Evolutionary conservation across 2,888 invertebrate genomes (phyloP), one percentile per base, ranked within the genome.

Genomic region (Gasteruption jaculator): DNA sequence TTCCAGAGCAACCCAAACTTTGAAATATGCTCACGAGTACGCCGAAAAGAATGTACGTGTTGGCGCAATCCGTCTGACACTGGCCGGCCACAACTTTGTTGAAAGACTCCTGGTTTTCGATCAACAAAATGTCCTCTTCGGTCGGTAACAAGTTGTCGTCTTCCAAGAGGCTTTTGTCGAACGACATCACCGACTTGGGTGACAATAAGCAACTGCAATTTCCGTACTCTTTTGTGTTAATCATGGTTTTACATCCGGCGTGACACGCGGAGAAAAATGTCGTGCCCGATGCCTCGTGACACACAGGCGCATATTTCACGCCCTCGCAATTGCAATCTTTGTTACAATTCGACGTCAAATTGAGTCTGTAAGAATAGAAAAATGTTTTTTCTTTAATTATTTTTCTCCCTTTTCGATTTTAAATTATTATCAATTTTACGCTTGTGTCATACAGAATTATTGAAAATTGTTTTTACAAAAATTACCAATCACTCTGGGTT

Each of bases 211-310:
- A 70, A 39, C 55, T 58, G 37, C 70, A 71, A 11, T 66, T 57
- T 1, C 65, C 63, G 27, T 63, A 67, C 26, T 55, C 60, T 14
- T 56, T 64, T 26, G 66, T 65, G 37, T 66, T 61, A 14, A 69
- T 50, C 7, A 61, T 48, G 3, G 51, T 56, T 4, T 58, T 72
- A 52, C 86, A 86, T 1, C 86, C 86, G 1, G 86, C 86, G 59
- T 84, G 83, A 54, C 86, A 86, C 1, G 86, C 79, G 1, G 84
- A 85, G 65, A 81, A 86, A 57, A 75, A 86, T 1, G 83, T 81
- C 10, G 75, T 74, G 37, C 68, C 72, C 0, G 73, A 73, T 10
- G 74, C 65, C 26, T 73, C 72, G 49, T 78, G 76, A 54, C 84
- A 85, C 1, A 85, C 78, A 0, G 85, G 85, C 3, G 79, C 75